A percentile compares a stretch with the other conserved stretches of the same genome.
Evolutionary conservation across 1,140 invertebrate species (phyloP).

Genomic region (Procambarus clarkii): DNA sequence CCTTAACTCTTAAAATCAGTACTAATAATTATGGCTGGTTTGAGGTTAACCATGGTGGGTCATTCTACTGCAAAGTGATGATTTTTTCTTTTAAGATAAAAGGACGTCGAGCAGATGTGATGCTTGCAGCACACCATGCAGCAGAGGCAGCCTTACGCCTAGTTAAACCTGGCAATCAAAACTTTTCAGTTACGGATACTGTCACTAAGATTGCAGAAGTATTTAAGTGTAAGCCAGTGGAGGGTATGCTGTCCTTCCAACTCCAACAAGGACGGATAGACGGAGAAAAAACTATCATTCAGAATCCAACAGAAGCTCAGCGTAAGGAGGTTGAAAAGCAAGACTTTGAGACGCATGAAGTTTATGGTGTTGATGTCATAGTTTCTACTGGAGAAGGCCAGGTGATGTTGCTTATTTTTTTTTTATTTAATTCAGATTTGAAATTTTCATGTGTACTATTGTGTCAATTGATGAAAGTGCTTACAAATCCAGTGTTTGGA

Average conservation of each 20-base stretch:
- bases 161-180: constrained; percentile 93
- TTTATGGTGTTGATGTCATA: constrained; percentile 98
- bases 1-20: too few species aligned
- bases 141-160: constrained; percentile 95
- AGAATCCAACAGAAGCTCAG: constrained; percentile 98
- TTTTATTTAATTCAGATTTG: not conserved
- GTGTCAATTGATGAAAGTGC: constrained; percentile 55
- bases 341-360: constrained; percentile 96
- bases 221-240: constrained; percentile 97
- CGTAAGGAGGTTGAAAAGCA: constrained; percentile 98
- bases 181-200: constrained; percentile 92
- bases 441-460: not conserved
- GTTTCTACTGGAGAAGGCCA: constrained; percentile 94
- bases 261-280: constrained; percentile 95
- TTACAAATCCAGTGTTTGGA: constrained; percentile 49
- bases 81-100: constrained; percentile 76
- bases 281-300: constrained; percentile 99
- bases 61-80: too few species aligned
- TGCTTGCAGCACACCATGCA: constrained; percentile 95
- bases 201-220: constrained; percentile 94
- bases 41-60: too few species aligned
- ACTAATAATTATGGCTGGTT: too few species aligned
- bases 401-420: constrained; percentile 74
- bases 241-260: constrained; percentile 99
- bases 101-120: constrained; percentile 95